These are phyloP conservation scores for Aleiodes sp. DNA, from an alignment of 1,140 invertebrate species.

Conservation along the genomic window DNA sequence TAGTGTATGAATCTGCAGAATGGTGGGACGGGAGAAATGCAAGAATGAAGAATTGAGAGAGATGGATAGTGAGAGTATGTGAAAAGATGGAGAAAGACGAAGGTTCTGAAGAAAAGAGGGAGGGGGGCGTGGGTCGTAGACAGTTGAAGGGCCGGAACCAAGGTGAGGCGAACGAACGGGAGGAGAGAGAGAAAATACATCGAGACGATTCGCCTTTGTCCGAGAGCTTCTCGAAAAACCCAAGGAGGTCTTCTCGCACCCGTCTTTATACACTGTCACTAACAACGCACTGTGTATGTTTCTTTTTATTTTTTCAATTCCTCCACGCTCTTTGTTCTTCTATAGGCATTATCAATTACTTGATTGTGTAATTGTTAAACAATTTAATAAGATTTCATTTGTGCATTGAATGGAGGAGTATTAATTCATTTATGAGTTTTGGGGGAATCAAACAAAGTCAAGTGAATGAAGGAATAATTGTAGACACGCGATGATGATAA, in stretches of 20 bases:
- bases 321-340: too few relatives aligned
- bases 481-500: too few relatives aligned
- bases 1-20: too few relatives aligned
- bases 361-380: too few relatives aligned
- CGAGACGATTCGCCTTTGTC: slow-evolving; percentile 45
- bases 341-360: too few relatives aligned
- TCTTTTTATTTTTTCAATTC: too few relatives aligned
- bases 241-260: slow-evolving; percentile 19
- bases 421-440: too few relatives aligned
- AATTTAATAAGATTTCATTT: too few relatives aligned
- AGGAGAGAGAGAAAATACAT: slow-evolving; percentile 22
- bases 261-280: neutral
- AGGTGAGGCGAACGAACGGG: slow-evolving; percentile 52
- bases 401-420: too few relatives aligned
- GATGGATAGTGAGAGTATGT: slow-evolving; percentile 18
- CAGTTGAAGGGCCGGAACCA: slow-evolving; percentile 62
- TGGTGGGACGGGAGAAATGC: slow-evolving; percentile 16
- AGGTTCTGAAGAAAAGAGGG: slow-evolving; percentile 41
- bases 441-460: too few relatives aligned
- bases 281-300: slow-evolving; percentile 32
- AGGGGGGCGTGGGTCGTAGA: slow-evolving; percentile 58
- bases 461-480: too few relatives aligned
- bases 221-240: slow-evolving; percentile 35
- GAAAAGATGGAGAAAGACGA: slow-evolving; percentile 20
- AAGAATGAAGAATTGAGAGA: too few relatives aligned